Evolutionary conservation across 2,113 vertebrate genomes (phyloP).

Genomic region (Sturnus vulgaris): DNA sequence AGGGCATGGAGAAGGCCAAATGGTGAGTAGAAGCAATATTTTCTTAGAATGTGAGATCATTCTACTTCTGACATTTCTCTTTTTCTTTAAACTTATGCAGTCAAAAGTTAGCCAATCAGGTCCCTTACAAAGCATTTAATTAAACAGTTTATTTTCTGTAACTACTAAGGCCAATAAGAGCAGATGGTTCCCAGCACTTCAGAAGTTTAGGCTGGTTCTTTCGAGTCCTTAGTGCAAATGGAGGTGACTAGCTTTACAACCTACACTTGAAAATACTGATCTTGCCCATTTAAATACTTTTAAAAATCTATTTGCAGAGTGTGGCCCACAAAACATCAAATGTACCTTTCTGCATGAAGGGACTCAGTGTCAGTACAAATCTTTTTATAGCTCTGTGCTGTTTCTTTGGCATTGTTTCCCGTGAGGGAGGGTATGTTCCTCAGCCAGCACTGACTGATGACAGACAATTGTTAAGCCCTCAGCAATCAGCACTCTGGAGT

Average conservation of each 20-base stretch:
- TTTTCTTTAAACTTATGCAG: background rate
- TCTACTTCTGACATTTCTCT: background rate
- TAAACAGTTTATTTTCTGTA: background rate
- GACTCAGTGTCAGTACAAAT: background rate
- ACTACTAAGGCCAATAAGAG: background rate
- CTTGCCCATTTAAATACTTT: background rate
- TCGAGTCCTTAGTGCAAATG: background rate
- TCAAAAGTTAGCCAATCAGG: background rate
- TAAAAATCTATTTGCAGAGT: background rate
- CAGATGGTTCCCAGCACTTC: background rate
- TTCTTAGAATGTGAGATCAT: background rate
- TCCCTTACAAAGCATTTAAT: background rate
- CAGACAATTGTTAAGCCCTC: background rate
- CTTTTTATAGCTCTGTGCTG: background rate
- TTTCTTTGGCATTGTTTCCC: background rate
- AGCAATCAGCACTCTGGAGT: background rate
- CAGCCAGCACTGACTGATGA: background rate
- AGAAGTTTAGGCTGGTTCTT: background rate
- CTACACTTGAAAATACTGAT: background rate
- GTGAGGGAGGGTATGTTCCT: accelerated
- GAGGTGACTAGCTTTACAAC: background rate
- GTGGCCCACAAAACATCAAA: background rate
- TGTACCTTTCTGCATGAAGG: background rate
- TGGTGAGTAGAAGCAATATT: background rate
- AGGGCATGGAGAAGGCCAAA: background rate